Evolutionary conservation across 1,140 invertebrate genomes (phyloP).

Genomic region (Saccostrea glomerata): DNA sequence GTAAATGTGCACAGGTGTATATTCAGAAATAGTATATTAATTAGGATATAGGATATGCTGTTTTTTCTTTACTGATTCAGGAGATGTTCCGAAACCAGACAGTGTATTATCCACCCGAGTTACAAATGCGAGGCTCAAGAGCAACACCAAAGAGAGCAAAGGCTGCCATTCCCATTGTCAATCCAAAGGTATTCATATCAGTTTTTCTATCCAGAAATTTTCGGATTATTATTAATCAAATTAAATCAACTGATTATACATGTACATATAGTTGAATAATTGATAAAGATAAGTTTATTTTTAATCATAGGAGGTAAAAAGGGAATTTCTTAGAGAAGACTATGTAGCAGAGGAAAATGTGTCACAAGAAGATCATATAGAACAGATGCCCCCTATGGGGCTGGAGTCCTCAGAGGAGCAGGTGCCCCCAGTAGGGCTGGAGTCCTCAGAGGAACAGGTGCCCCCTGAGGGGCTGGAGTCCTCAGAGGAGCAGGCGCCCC

Average conservation of each 20-base stretch:
- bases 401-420: neutral
- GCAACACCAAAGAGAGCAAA: constrained; percentile 10
- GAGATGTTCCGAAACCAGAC: constrained; percentile 10
- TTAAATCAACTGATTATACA: too few species aligned
- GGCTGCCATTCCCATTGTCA: constrained; percentile 22
- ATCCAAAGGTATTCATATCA: constrained; percentile 11
- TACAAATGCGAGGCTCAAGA: neutral
- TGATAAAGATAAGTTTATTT: neutral
- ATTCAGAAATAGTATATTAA: neutral
- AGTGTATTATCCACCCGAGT: neutral
- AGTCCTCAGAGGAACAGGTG: neutral
- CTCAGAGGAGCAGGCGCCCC: neutral
- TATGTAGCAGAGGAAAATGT: neutral
- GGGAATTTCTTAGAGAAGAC: neutral
- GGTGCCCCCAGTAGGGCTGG: too few species aligned
- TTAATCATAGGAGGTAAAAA: neutral
- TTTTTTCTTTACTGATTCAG: neutral
- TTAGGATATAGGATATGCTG: neutral
- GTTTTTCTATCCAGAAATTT: too few species aligned
- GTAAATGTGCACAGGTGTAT: neutral
- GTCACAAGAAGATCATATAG: constrained; percentile 2
- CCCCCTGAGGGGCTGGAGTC: neutral
- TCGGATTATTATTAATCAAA: too few species aligned
- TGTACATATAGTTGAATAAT: too few species aligned
- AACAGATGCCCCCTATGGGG: neutral